Percentiles rank a stretch among this genome's conserved stretches.
Evolutionary conservation across 1,140 invertebrate species (phyloP).

Genomic region (Zaprionus inermis): DNA sequence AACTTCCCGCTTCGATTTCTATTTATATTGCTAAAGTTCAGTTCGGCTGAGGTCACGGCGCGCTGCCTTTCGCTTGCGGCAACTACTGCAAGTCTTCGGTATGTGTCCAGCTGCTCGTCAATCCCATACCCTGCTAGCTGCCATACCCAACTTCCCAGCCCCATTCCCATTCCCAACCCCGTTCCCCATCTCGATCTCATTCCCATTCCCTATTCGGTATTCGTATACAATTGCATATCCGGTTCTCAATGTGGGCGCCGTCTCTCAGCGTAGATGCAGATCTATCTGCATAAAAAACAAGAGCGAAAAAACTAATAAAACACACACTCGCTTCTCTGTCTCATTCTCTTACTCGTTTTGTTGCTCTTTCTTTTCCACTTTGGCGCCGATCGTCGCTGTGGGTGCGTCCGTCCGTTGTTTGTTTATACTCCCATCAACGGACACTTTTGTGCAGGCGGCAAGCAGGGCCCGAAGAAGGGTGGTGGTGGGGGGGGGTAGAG

Average conservation of each 20-base stretch:
- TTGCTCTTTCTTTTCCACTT: slow-evolving; percentile 17
- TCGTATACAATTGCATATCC: slow-evolving; percentile 76
- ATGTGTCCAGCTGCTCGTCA: slow-evolving; percentile 71
- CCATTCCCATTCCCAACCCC: slow-evolving; percentile 41
- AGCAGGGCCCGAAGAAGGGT: no score
- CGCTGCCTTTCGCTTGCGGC: neutral
- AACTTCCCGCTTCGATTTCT: neutral
- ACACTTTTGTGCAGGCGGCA: slow-evolving; percentile 47
- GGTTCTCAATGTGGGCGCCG: slow-evolving; percentile 77
- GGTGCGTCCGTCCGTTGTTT: slow-evolving; percentile 36
- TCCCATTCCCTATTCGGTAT: slow-evolving; percentile 50
- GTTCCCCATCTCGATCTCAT: slow-evolving; percentile 45
- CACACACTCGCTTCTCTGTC: slow-evolving; percentile 17
- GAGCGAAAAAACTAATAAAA: slow-evolving; percentile 11
- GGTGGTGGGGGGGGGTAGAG: no score
- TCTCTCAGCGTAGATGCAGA: slow-evolving; percentile 45
- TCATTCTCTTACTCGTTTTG: no score
- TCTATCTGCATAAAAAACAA: slow-evolving; percentile 33
- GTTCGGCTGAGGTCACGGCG: neutral
- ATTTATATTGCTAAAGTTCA: neutral
- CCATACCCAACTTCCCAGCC: slow-evolving; percentile 20
- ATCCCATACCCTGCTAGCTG: slow-evolving; percentile 29
- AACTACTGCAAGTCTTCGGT: slow-evolving; percentile 5
- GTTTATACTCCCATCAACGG: slow-evolving; percentile 74
- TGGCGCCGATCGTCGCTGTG: slow-evolving; percentile 49